Base-by-base conservation (phyloP, 1,140 invertebrate species). In the Pentalonia nigronervosa region DNA sequence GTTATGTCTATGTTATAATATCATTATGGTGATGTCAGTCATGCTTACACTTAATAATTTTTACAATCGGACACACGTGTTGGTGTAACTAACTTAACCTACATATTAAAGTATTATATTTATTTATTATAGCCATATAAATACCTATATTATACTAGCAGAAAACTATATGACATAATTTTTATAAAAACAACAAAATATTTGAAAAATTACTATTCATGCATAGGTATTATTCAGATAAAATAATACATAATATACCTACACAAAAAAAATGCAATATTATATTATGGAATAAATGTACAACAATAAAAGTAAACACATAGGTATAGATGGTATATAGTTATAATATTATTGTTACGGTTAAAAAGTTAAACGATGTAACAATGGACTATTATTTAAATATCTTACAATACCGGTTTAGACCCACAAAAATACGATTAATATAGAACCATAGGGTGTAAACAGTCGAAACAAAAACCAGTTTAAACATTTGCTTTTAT, bases 321-420 rank as follows among this genome's bases (percentile, higher is more conserved):
- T n/a, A 76, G 4, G n/a, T n/a, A 34, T 34, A n/a, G 60, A 76
- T 17, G 4, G 14, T 34, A 14, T 34, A 20, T 76, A 76, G 11
- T 67, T 67, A 67, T 67, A 36, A 41, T 83, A 83, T 83, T 83
- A 36, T 83, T 83, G 81, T 83, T 83, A 83, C 8, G n/a, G 36
- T 83, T 86, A 45, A 86, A 45, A 86, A 86, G 41, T 30, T 45
- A 41, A 86, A 45, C 25, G 3, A 45, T 45, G 36, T n/a, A 88
- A 50, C 87, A 89, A 89, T 89, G 9, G 47, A 36, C 48, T 34
- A 30, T 53, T 36, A 89, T 89, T 89, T 89, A 53, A 89, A 89
- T 89, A 9, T 53, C 34, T 53, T 53, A 53, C n/a, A 20, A 53
- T 89, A 53, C 87, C 48, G 87, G 87, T 89, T 89, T 34, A 23